Evolutionary conservation across 2,797 vertebrate species (phyloP).

Genomic region (Catharus ustulatus): DNA sequence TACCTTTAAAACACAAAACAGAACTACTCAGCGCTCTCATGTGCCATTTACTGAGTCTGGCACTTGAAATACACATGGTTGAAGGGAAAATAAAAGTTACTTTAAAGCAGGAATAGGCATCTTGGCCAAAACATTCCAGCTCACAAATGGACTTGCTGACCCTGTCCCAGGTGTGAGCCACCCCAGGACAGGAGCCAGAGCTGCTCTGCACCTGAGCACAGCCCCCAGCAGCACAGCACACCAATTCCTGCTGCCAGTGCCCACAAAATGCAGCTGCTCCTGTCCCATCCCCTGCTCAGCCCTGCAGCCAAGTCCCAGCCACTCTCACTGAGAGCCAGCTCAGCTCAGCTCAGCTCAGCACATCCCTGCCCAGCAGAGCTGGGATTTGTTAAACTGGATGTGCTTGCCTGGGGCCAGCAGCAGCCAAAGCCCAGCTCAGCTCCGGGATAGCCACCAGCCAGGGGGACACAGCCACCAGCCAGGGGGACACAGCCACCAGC

Average conservation of each 20-base stretch:
- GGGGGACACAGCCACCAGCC: too few species aligned
- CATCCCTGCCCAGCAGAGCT: neutral
- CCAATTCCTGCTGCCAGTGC: neutral
- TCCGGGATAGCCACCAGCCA: too few species aligned
- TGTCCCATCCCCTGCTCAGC: too few species aligned
- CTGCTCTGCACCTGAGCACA: too few species aligned
- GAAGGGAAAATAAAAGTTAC: neutral
- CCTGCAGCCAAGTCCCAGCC: too few species aligned
- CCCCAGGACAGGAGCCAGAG: neutral
- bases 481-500: too few species aligned
- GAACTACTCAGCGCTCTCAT: accelerated
- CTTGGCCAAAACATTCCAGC: neutral
- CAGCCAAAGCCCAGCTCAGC: neutral
- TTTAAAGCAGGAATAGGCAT: neutral
- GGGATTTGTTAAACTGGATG: too few species aligned
- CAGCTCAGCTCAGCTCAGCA: too few species aligned
- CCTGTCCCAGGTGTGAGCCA: neutral
- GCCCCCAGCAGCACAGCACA: too few species aligned
- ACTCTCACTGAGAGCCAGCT: too few species aligned
- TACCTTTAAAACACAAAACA: neutral
- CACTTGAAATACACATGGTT: neutral
- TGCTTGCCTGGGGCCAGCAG: neutral
- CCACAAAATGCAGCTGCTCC: accelerated
- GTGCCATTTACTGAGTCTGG: neutral
- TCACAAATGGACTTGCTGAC: neutral